Evolutionary conservation across 2,113 vertebrate species (phyloP).

Genomic region (Peucedramus taeniatus): DNA sequence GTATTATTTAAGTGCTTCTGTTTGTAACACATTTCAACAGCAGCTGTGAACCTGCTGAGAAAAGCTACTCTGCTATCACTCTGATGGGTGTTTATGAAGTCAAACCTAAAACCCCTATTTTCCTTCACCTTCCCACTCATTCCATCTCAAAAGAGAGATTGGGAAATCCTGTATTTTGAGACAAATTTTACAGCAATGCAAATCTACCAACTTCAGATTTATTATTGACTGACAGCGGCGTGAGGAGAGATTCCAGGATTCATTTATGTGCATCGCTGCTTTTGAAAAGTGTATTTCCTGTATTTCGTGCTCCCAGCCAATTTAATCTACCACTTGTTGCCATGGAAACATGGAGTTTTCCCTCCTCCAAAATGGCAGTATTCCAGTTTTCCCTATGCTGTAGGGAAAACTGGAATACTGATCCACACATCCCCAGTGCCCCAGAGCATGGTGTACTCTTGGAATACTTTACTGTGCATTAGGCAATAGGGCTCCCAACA

Average conservation of each 20-base stretch:
- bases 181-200: not conserved
- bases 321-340: conserved; percentile 51
- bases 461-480: not conserved
- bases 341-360: conserved; percentile 7
- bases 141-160: not conserved
- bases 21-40: not conserved
- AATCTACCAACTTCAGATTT: not conserved
- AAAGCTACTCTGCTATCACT: not conserved
- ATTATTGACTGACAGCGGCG: not conserved
- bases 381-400: not conserved
- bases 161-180: not conserved
- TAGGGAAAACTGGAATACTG: no score
- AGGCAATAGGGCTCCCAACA: not conserved
- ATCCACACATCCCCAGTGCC: not conserved
- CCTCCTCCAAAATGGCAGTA: not conserved
- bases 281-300: not conserved
- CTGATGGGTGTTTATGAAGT: not conserved
- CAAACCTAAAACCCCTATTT: not conserved
- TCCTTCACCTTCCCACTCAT: not conserved
- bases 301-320: not conserved
- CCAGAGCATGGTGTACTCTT: not conserved
- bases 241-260: not conserved
- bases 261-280: not conserved
- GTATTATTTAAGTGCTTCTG: not conserved
- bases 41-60: not conserved